Evolutionary conservation across 2,113 vertebrate genomes (phyloP), one percentile per base, ranked within the genome.

Genomic region (Lota lota): DNA sequence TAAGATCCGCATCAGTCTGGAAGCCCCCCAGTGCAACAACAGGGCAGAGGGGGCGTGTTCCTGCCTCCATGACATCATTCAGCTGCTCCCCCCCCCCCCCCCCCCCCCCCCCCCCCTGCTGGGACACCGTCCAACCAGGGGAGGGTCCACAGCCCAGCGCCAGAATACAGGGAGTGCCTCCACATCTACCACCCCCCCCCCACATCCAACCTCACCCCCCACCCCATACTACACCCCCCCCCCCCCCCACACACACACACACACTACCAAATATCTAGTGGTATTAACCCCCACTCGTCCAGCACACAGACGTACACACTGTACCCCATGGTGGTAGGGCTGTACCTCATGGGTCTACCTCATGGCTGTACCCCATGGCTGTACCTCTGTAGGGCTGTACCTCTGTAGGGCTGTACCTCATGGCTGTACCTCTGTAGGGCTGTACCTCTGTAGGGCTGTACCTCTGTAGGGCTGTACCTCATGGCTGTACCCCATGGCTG

Each of bases 21-120:
- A 10, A 47, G 28, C 28, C 28, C 28, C 28, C 28, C 28, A 28
- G 40, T 11, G 8, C 40, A 56, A 18, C 53, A 56, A 6, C 4
- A 17, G 0, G 18, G 16, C n/a, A 7, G 53, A 14, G 21, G 22
- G 59, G 59, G 22, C 20, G 19, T 63, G 61, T 18, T 63, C 54
- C 67, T 1, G 53, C 15, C 54, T 68, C 65, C 63, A 82, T 85
- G 82, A 87, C 82, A 86, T 87, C 85, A 83, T 81, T 83, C 84
- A 85, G 86, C 85, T 85, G 86, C 76, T 87, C 80, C 81, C 85
- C 76, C 79, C 74, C 85, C 76, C 79, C 74, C 76, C 79, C 74
- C 76, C 79, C 74, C 80, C 81, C 85, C 76, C 79, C 72, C 80
- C 81, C 85, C 76, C 79, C 72, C 72, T 74, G 56, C 64, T 17